Base-by-base conservation (phyloP, 2,888 invertebrate genomes). In the Dryobotodes eremita region DNA sequence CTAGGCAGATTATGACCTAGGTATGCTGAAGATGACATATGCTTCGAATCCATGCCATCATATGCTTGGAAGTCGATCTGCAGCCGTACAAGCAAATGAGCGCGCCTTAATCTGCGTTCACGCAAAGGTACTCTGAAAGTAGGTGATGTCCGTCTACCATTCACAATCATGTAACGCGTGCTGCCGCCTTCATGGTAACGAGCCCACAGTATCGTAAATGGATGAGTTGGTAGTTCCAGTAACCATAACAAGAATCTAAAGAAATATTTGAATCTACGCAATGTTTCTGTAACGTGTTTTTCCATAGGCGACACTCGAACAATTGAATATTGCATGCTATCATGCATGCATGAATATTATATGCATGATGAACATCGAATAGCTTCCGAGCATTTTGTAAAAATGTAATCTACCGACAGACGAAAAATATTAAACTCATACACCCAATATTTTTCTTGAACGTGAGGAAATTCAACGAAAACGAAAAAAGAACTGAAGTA, bases 401-500 rank as follows among this genome's bases (percentile, higher is more conserved):
- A 46, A 66, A n/a, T 3, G 0, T 17, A 2, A 46, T 17, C n/a
- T 17, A 20, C 6, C 26, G 26, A 20, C 5, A 36, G 36, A 36
- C n/a, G 23, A 5, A 2, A 31, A 31, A 31, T 50, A 69, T 8
- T 0, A 10, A 42, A 31, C 11, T 20, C 6, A 23, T 15, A 42
- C 20, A n/a, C 6, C 50, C 6, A 10, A 48, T 15, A 62, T 46
- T 55, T 77, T 55, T 57, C 17, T 26, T 26, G 10, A 23, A 65
- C 55, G n/a, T 79, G 62, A 77, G 36, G n/a, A 77, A 66, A 78
- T 31, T 78, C 10, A 8, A n/a, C n/a, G n/a, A n/a, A n/a, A n/a
- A n/a, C n/a, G 42, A 46, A 61, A 7, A 50, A 42, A 48, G 15
- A 13, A 55, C 23, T 3, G 48, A 77, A 10, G 17, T 57, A 59